A percentile compares a stretch with the other conserved stretches of the same genome.
Evolutionary conservation across 2,113 vertebrate genomes (phyloP).

Genomic region (Machaerirhynchus nigripectus): DNA sequence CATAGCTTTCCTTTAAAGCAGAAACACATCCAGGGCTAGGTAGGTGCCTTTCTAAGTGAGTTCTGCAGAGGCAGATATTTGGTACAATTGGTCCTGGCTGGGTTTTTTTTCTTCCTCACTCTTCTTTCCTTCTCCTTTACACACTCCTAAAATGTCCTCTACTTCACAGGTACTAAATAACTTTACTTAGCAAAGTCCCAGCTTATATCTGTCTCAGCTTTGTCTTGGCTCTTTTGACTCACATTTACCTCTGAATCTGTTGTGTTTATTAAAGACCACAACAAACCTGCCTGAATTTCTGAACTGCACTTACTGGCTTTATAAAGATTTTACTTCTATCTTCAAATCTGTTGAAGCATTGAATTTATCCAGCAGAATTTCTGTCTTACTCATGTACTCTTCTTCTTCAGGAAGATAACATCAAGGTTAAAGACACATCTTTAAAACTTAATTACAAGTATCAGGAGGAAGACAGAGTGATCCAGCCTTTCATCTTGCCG

Average conservation of each 20-base stretch:
- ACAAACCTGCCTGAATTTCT: background rate
- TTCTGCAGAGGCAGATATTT: background rate
- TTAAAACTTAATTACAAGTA: background rate
- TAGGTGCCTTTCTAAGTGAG: background rate
- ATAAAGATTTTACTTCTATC: background rate
- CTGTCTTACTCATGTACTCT: background rate
- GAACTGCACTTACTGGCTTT: background rate
- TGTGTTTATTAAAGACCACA: background rate
- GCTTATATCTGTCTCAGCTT: background rate
- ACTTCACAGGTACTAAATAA: background rate
- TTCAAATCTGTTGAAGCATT: background rate
- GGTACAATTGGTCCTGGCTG: background rate
- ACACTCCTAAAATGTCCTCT: background rate
- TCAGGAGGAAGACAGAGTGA: background rate
- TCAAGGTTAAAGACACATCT: background rate
- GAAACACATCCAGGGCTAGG: background rate
- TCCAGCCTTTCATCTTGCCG: background rate
- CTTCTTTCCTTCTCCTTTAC: background rate
- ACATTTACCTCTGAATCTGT: background rate
- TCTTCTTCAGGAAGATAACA: background rate
- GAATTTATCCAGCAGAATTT: background rate
- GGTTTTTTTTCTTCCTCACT: fast-evolving
- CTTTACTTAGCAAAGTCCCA: background rate
- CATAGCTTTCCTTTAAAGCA: background rate
- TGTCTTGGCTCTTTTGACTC: background rate